Conservation (phyloP, 30 jellyfish, hydroid and myxozoan genomes). For the Hydra vulgaris region DNA sequence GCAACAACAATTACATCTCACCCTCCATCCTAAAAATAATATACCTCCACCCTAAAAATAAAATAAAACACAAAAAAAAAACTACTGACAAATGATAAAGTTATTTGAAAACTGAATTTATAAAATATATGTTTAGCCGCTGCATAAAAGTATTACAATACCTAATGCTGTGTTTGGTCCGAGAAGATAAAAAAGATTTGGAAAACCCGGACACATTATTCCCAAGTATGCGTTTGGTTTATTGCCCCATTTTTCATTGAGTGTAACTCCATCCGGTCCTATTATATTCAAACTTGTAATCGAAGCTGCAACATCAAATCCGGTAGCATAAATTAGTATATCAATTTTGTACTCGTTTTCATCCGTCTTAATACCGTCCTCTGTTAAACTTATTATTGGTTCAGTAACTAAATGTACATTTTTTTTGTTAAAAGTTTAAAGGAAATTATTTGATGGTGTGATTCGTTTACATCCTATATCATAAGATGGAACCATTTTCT, state of each 20-base stretch:
- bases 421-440: not conserved
- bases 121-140: not conserved
- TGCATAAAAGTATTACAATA: too few relatives aligned
- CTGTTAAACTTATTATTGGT: not conserved
- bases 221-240: not conserved
- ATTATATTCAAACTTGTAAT: not conserved
- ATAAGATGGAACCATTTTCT: not conserved
- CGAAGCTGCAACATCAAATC: not conserved
- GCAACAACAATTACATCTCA: not conserved
- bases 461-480: not conserved
- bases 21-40: too few relatives aligned
- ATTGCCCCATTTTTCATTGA: not conserved
- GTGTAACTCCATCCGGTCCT: not conserved
- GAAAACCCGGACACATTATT: not conserved
- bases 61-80: too few relatives aligned
- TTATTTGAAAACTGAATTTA: too few relatives aligned
- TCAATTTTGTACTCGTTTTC: not conserved
- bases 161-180: constrained; percentile 6
- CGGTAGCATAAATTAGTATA: not conserved
- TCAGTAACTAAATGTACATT: not conserved
- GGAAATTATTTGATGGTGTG: not conserved
- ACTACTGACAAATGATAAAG: too few relatives aligned
- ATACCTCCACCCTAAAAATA: too few relatives aligned
- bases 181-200: not conserved
- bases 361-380: not conserved